Evolutionary conservation across 1,140 invertebrate genomes (phyloP), one percentile per base, ranked within the genome.

Genomic region (Saccostrea echinata): DNA sequence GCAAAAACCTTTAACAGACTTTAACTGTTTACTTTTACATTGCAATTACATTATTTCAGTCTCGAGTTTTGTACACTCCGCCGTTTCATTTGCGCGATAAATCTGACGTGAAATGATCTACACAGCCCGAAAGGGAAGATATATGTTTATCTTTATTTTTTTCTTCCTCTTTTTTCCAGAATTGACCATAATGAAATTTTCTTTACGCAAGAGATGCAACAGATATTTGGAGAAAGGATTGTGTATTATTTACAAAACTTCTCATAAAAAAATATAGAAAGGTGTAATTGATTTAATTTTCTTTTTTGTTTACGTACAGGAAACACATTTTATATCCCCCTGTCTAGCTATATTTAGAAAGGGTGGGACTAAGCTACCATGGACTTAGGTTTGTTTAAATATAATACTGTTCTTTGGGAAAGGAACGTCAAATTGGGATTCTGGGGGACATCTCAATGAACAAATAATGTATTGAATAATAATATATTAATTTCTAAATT

Each of bases 81-180:
- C 30, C 11, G 13, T 76, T 76, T 76, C 13, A 6, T 76, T 16
- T 30, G 27, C 24, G 11, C 68, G 12, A 76, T 76, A 27, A 76
- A 76, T 76, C 27, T 76, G 68, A 30, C 68, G 33, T 76, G 27
- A 13, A 76, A 76, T 76, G 68, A 76, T 76, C 9, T 76, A 76
- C 27, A 30, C 27, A 30, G 11, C 24, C 30, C 3, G 68, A 27
- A 12, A 27, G 11, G 27, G 13, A 33, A 16, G 16, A 33, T 6
- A 30, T 1, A 16, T 18, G 12, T 9, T 76, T 30, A 9, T 35
- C 68, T 11, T 11, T 30, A 13, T 76, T 11, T 30, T 8, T 76
- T 76, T 33, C 68, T 30, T 27, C 12, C 27, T 27, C 68, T 12
- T 27, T 18, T 76, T 76, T 16, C 30, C 30, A 76, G 33, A 76